Evolutionary conservation across 2,797 vertebrate species (phyloP), one percentile per base, ranked within the genome.

Genomic region (Pelobates cultripes): DNA sequence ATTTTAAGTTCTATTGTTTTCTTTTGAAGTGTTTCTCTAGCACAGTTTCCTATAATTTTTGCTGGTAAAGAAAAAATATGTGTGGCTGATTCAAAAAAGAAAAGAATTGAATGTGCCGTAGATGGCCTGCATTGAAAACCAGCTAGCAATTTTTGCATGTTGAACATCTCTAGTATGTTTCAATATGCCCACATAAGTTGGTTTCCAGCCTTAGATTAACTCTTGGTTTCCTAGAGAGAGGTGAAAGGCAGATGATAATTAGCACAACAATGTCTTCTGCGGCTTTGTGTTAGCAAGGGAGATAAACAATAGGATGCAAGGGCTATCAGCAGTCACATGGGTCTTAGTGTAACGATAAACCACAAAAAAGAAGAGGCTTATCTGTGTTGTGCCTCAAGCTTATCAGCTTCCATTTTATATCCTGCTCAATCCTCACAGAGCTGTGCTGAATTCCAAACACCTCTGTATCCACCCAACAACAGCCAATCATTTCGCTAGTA

Each of bases 241-340:
- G 43, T 64, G 60, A n/a, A 68, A 80, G 43, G 14, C 13, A 73
- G 63, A 76, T 80, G 77, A 79, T 76, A 84, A 84, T 84, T 84
- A 79, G 73, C 47, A 76, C 77, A 84, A 76, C 82, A 79, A 76
- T 79, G 77, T 53, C 68, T 79, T 76, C 61, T 76, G 82, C 55
- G 82, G 82, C 68, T 84, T 80, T 71, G 77, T 79, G 78, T 79
- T 84, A 84, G 82, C 82, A 75, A 64, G 73, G 82, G 77, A 84
- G 82, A 79, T 84, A 84, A 84, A 84, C 82, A 84, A 84, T 79
- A 67, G 82, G 77, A 84, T 79, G 82, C 82, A 68, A 79, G 77
- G 60, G 47, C 66, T 79, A 79, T 84, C 77, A 84, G 77, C 77
- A 80, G 82, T 84, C 77, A 84, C 82, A 84, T 84, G 82, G 82